A percentile compares a stretch with the other conserved stretches of the same genome.
Evolutionary conservation across 1,140 invertebrate genomes (phyloP).

Genomic region (Oncopodura yosiiana): DNA sequence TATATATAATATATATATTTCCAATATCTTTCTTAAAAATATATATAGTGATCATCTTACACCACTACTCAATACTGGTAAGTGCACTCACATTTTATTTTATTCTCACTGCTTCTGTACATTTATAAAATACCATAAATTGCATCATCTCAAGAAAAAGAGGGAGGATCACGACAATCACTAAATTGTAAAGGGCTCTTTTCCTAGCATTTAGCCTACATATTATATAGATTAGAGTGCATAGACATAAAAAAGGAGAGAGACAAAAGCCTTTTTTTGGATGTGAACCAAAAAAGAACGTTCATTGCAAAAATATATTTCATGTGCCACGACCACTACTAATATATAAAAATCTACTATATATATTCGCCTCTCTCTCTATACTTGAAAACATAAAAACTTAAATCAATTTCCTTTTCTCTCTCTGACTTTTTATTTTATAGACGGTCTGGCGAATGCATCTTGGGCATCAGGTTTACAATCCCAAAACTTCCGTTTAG

Average conservation of each 20-base stretch:
- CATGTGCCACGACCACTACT: background rate
- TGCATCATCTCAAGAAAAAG: no score
- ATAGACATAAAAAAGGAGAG: background rate
- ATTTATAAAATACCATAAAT: no score
- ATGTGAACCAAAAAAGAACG: no score
- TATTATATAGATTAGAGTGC: no score
- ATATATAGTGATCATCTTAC: conserved; percentile 30
- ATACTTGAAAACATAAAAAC: background rate
- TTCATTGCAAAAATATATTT: no score
- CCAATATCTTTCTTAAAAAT: background rate
- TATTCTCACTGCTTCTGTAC: no score
- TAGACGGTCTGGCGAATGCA: conserved; percentile 33
- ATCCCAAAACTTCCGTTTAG: conserved; percentile 29
- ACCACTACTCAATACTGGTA: conserved; percentile 30
- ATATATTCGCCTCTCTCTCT: no score
- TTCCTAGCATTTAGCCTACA: no score
- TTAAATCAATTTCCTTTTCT: conserved; percentile 1
- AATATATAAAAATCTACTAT: background rate
- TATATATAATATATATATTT: background rate
- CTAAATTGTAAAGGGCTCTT: no score
- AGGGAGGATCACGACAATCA: no score
- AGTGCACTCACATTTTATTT: background rate
- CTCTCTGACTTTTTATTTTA: conserved; percentile 9
- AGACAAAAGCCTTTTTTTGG: background rate
- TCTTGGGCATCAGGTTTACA: conserved; percentile 31